Base-by-base conservation (phyloP, 2,888 invertebrate genomes). In the Drosophila limbata region DNA sequence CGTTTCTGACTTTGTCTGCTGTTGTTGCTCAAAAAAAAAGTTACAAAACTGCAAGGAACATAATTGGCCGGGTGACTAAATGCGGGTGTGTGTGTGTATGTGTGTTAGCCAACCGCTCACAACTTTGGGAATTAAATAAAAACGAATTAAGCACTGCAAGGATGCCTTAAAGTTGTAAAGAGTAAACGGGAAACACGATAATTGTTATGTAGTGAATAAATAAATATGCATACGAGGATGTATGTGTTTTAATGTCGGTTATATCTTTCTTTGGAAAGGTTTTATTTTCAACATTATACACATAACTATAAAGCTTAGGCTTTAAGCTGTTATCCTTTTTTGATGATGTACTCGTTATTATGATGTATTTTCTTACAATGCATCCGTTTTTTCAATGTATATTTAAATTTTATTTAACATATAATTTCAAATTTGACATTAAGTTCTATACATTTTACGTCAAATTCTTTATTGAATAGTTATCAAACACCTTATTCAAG, bases 111-210 rank as follows among this genome's bases (percentile, higher is more conserved):
- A 50, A 19, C 48, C 11, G 17, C 17, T 31, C 13, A 8, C 48
- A 50, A 50, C 33, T 50, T 50, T 33, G 11, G 13, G 48, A 31
- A 33, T 50, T 50, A 33, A 50, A 50, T 50, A 13, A 33, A 33
- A 50, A 17, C 45, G 13, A 33, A 50, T 19, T 21, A 35, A 9
- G 19, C 35, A 19, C 4, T 19, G 13, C 9, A 17, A 17, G 33
- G 11, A 44, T n/a, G 35, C 33, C 0, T 35, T 50, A 50, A 35
- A 35, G 35, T 50, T 50, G 19, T 19, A 19, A 13, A n/a, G 35
- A 35, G 35, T 35, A 35, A 21, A 35, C 19, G 19, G 33, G n/a
- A 35, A 35, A 50, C 35, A 19, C n/a, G 50, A 4, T 35, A 50
- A 35, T 50, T 50, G 47, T 48, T 31, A 48, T 15, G 13, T 19